A percentile compares a stretch with the other conserved stretches of the same genome.
Evolutionary conservation across 2,888 invertebrate species (phyloP).

Genomic region (Podabrus alpinus): DNA sequence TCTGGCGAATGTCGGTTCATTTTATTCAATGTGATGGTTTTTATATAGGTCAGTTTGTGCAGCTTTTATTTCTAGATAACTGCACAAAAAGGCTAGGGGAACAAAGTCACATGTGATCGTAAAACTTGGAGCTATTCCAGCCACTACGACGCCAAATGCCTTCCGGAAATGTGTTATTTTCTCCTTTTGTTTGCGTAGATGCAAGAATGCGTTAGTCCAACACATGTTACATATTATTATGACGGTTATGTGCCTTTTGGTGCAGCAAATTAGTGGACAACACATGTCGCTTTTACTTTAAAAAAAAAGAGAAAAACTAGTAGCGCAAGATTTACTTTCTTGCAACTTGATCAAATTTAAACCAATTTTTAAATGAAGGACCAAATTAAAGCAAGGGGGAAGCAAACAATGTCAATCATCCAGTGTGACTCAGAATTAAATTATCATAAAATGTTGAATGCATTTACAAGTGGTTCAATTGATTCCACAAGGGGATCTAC

Average conservation of each 20-base stretch:
- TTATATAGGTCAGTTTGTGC: not conserved
- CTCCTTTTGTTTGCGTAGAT: slow-evolving; percentile 9
- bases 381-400: not conserved
- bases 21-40: not conserved
- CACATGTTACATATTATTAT: slow-evolving; percentile 20
- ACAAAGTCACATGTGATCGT: not conserved
- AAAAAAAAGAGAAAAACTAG: too few species aligned
- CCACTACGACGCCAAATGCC: slow-evolving; percentile 2
- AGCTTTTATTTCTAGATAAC: not conserved
- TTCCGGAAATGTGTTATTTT: slow-evolving; percentile 15
- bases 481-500: not conserved
- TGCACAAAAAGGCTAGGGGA: not conserved
- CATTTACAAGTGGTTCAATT: slow-evolving; percentile 1
- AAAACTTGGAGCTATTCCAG: slow-evolving; percentile 21
- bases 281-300: slow-evolving; percentile 11
- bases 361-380: not conserved
- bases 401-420: not conserved
- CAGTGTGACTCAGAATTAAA: not conserved
- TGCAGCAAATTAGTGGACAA: slow-evolving; percentile 19
- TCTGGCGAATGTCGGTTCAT: not conserved
- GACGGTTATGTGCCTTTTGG: slow-evolving; percentile 9
- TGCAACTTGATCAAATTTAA: not conserved
- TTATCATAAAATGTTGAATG: slow-evolving; percentile 1
- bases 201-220: slow-evolving; percentile 15
- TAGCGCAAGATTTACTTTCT: not conserved